Evolutionary conservation across 2,113 vertebrate genomes (phyloP), one percentile per base, ranked within the genome.

Genomic region (Dipodomys ordii): DNA sequence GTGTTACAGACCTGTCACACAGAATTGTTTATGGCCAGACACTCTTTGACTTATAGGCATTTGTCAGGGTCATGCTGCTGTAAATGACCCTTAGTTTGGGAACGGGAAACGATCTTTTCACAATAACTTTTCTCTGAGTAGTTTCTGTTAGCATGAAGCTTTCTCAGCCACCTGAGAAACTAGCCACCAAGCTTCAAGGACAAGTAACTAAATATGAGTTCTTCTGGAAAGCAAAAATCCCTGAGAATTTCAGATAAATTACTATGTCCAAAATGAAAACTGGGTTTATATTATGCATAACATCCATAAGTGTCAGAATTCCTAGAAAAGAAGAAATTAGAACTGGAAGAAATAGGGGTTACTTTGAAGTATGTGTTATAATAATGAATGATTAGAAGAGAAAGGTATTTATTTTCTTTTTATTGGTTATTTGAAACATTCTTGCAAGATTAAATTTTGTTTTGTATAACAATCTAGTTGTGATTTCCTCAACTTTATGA

Each of bases 31-130:
- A 92, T 81, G 76, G 90, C 0, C 12, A 95, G 90, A 77, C 83
- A 93, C 81, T 95, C 69, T 92, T 80, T 94, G 93, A 83, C 90
- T 93, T 95, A 83, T 10, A 73, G 85, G 95, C 82, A 95, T 95
- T 97, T 96, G 80, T 92, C 93, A 96, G 97, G 93, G 90, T 93
- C 94, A 88, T 39, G 73, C 28, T 87, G 78, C 89, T 83, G 32
- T 82, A 93, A 95, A 96, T 94, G 93, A 88, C 71, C 93, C 64
- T 90, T 87, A 62, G 74, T 93, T 85, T 92, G 74, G 57, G 65
- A 87, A 90, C 83, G 35, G 90, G 92, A 80, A 94, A 73, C 80
- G 88, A 83, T 94, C 67, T 95, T 96, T 94, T 39, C 57, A 90
- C 81, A 95, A 49, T 91, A 96, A 94, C 79, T 95, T 95, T 94